These are phyloP conservation scores for Tragelaphus imberbis DNA, from an alignment of 2,113 vertebrate genomes.

Conservation along the genomic window DNA sequence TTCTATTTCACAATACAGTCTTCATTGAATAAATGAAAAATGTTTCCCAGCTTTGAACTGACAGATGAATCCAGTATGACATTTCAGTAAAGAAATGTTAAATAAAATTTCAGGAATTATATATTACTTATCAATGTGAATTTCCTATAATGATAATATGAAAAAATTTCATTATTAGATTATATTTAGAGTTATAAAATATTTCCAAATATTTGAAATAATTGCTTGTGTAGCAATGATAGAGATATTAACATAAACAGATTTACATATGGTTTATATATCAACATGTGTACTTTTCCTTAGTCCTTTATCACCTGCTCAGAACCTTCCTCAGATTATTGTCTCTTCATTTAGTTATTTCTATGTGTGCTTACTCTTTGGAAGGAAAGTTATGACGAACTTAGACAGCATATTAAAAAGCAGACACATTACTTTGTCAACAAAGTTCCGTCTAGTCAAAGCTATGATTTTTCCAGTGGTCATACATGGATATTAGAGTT, in stretches of 20 bases:
- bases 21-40: conserved; percentile 3
- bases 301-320: not conserved
- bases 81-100: not conserved
- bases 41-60: not conserved
- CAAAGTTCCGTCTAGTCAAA: too few species aligned
- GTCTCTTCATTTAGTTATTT: not conserved
- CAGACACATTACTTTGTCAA: too few species aligned
- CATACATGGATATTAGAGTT: too few species aligned
- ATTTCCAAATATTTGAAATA: not conserved
- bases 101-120: not conserved
- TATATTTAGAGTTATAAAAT: not conserved
- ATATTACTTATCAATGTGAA: not conserved
- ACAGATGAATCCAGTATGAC: not conserved
- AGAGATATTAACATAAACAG: not conserved
- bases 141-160: not conserved
- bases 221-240: not conserved
- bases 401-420: too few species aligned
- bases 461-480: too few species aligned
- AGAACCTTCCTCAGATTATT: not conserved
- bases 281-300: not conserved
- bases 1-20: not conserved
- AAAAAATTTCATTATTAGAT: not conserved
- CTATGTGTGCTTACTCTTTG: too few species aligned
- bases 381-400: too few species aligned
- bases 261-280: not conserved